Base-by-base conservation (phyloP, 2,113 vertebrate genomes). In the Toxotes jaculatrix region DNA sequence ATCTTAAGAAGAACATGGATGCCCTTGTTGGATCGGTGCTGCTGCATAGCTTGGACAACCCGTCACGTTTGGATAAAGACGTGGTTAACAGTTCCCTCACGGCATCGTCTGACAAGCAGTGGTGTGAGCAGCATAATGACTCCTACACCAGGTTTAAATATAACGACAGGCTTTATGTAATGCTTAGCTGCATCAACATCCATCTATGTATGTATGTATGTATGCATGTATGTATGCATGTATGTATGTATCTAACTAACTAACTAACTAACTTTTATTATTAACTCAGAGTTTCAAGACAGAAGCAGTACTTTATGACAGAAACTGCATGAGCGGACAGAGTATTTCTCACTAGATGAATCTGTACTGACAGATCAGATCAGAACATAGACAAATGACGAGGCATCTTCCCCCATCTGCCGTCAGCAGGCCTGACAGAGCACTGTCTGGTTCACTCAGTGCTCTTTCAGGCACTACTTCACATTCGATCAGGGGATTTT, bases 1-100 rank as follows among this genome's bases (percentile, higher is more conserved):
- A 93, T 93, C 82, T 74, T 86, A 84, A 49, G 60, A 59, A 42
- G 74, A 91, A 89, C 87, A 85, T 57, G 78, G 64, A 65, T 57
- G 83, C 87, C 82, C 87, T 88, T 85, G 81, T 82, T 83, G 77
- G 74, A 89, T 90, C 70, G 67, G 67, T 74, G 86, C 81, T 56
- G 55, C 51, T 42, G 77, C 40, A 27, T 51, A 43, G 62, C 59
- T 51, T 59, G 78, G 79, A 82, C 88, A 76, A 74, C 38, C 74
- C 59, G 51, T 49, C 62, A 49, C 31, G 10, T 85, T 85, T 63
- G 60, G 78, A 83, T 84, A 76, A 89, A 84, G 81, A 87, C 0
- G 14, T 77, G 32, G 83, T 77, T 86, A 78, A 87, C 72, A 70
- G 82, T 82, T 91, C 65, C 64, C 82, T 86, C 59, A 74, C 60